Base-by-base conservation (phyloP, 2,888 invertebrate species). In the Gisinianus flammeolus region DNA sequence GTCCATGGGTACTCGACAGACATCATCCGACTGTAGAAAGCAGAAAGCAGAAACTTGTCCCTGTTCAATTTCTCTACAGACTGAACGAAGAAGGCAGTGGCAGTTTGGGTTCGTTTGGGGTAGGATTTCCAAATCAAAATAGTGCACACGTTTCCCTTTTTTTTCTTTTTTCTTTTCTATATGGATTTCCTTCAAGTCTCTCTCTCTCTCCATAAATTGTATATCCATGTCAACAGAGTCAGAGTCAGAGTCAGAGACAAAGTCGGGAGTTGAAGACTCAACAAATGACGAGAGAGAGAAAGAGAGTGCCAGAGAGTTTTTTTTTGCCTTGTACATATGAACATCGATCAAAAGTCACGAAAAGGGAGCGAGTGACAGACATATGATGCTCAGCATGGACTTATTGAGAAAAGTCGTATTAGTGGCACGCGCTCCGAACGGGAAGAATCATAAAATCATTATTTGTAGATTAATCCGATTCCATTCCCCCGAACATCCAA, bases 401-500 rank as follows among this genome's bases (percentile, higher is more conserved):
- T 74, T 33, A 66, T 74, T 74, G 74, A 74, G 74, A 28, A 67
- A 66, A 74, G 74, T 66, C 31, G 74, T 52, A 74, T 66, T 66
- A 74, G 66, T 52, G 74, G 66, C 52, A 74, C 30, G 67, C 35
- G 66, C 35, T 35, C 26, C 16, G 74, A 44, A n/a, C 6, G 33
- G 66, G 74, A 44, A 74, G n/a, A 74, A 74, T 74, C 74, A 67
- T 74, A 67, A 64, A 74, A 74, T 74, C 66, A 74, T 74, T 74
- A 74, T 74, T 74, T 74, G 52, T 67, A 74, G 74, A 74, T 74
- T 74, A 74, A 74, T 74, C 74, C 52, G 66, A 74, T 74, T 74
- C 74, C 67, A 33, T 74, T 30, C 74, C 44, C 35, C 1, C 68
- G 33, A 33, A 44, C 28, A 67, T 74, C 66, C 28, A 74, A 74